These are phyloP conservation scores for Caenorhabditis parvicauda DNA, from an alignment of 2,888 invertebrate species.

Conservation along the genomic window DNA sequence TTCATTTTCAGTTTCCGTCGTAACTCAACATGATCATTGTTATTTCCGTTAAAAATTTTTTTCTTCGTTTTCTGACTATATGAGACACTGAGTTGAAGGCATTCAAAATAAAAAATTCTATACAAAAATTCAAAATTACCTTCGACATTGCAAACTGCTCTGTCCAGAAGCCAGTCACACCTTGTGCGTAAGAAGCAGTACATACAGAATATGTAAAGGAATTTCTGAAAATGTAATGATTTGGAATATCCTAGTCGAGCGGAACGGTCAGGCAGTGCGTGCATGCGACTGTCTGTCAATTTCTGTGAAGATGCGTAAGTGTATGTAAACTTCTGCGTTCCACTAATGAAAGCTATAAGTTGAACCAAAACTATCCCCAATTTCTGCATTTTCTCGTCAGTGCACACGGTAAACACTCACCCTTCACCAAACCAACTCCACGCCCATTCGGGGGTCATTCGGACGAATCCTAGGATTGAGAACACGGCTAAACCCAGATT, in stretches of 20 bases:
- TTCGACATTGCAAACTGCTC: slow-evolving; percentile 83
- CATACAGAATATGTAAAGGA: slow-evolving; percentile 88
- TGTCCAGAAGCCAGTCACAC: slow-evolving; percentile 94
- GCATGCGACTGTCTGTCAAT: too few species aligned
- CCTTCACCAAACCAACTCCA: slow-evolving; percentile 38
- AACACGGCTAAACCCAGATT: slow-evolving; percentile 87
- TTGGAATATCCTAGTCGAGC: background rate
- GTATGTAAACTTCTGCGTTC: too few species aligned
- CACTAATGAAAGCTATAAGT: too few species aligned
- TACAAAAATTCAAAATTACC: slow-evolving; percentile 18
- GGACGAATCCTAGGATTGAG: slow-evolving; percentile 76
- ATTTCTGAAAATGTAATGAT: slow-evolving; percentile 49
- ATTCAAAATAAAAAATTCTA: background rate
- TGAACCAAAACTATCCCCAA: too few species aligned
- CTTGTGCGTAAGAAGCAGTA: slow-evolving; percentile 68
- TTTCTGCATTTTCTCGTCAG: too few species aligned
- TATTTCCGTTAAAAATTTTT: background rate
- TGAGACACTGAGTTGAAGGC: too few species aligned
- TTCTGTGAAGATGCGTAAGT: too few species aligned
- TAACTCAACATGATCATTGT: too few species aligned
- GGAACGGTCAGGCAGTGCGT: too few species aligned
- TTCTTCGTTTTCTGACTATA: background rate
- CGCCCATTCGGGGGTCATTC: slow-evolving; percentile 85
- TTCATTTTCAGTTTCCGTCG: too few species aligned
- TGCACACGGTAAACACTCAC: too few species aligned